Conservation (phyloP, 2,797 vertebrate species). For the Pelobates cultripes region DNA sequence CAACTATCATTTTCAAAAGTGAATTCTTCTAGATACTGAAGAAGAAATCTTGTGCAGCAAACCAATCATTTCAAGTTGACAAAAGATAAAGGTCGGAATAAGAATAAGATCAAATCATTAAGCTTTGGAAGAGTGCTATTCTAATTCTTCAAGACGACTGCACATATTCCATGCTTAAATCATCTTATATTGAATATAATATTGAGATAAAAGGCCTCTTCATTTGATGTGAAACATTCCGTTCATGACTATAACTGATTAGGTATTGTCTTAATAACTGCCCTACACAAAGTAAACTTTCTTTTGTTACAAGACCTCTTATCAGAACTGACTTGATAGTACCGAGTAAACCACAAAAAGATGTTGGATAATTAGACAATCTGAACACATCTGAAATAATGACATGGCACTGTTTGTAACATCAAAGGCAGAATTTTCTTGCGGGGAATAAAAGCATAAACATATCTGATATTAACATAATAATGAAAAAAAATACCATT, state of each 20-base stretch:
- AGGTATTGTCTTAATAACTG: neutral
- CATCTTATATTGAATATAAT: neutral
- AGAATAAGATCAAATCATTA: neutral
- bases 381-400: no score
- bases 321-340: no score
- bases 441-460: no score
- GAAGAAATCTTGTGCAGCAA: neutral
- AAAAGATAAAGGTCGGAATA: neutral
- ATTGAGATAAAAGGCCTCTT: neutral
- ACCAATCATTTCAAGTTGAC: conserved; percentile 1
- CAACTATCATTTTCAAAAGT: neutral
- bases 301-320: no score
- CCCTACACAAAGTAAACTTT: no score
- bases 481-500: neutral
- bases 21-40: neutral
- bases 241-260: neutral
- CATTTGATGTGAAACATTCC: neutral
- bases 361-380: no score
- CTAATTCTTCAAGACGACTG: neutral
- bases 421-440: no score
- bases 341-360: no score
- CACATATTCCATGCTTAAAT: neutral
- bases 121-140: neutral
- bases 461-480: no score
- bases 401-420: no score